Percentiles rank a stretch among this genome's conserved stretches.
phyloP scores from a whole-genome alignment of 2,113 vertebrate species.

The Grammomys dolichurus region DNA sequence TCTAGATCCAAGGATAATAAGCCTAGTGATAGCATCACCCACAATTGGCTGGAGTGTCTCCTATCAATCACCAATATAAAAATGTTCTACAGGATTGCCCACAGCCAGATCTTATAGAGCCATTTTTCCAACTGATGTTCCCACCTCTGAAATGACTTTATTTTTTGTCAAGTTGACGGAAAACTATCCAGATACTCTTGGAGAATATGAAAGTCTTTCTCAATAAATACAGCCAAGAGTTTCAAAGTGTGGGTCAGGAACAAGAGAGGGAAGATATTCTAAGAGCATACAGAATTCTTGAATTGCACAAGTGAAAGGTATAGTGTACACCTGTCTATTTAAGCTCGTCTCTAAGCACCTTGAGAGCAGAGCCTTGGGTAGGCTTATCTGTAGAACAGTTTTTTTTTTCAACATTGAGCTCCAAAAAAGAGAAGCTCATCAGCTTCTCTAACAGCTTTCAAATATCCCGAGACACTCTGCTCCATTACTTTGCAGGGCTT shows the following conservation, averaged over 20 bases:
- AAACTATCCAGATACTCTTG: background rate
- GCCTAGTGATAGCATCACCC: background rate
- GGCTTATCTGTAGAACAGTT: no score
- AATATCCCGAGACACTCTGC: background rate
- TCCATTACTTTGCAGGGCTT: slow-evolving; percentile 14
- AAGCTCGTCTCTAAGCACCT: background rate
- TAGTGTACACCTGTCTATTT: background rate
- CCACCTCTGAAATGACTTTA: background rate
- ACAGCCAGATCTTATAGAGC: background rate
- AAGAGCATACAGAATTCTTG: background rate
- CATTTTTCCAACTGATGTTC: background rate
- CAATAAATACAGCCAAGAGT: background rate
- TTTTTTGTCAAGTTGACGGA: background rate
- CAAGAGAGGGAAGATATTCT: background rate
- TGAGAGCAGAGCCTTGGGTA: background rate
- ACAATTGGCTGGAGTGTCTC: background rate
- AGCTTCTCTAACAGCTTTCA: background rate
- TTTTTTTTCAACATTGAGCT: slow-evolving; percentile 1
- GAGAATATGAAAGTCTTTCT: background rate
- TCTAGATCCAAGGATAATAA: background rate
- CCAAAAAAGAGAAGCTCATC: background rate
- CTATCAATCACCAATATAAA: background rate
- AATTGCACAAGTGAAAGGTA: background rate
- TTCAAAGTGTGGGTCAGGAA: background rate
- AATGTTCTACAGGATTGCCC: background rate